phyloP scores from a whole-genome alignment of 2,888 invertebrate species.

The Globia sparganii region DNA sequence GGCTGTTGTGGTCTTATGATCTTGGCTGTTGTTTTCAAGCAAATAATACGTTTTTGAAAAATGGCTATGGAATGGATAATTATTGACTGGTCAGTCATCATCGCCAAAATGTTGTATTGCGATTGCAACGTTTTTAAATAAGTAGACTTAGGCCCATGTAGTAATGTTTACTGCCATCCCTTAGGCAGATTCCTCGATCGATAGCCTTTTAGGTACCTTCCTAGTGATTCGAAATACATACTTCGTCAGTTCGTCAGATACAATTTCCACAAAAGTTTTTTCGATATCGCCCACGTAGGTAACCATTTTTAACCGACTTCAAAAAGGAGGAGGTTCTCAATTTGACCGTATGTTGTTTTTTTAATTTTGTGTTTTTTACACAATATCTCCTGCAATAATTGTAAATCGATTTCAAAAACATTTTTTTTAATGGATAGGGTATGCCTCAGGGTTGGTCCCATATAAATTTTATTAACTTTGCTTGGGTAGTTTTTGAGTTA shows the following conservation, averaged over 20 bases:
- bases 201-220: not conserved
- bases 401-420: no score
- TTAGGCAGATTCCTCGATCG: constrained; percentile 3
- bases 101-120: not conserved
- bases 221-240: constrained; percentile 1
- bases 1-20: not conserved
- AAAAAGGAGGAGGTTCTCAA: no score
- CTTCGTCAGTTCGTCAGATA: constrained; percentile 16
- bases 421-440: no score
- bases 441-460: no score
- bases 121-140: not conserved
- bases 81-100: not conserved
- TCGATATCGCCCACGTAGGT: constrained; percentile 13
- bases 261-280: constrained; percentile 32
- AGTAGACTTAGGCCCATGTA: not conserved
- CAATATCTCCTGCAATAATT: no score
- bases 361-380: no score
- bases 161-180: not conserved
- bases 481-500: no score
- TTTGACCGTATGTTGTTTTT: no score
- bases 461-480: no score
- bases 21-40: not conserved
- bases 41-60: not conserved
- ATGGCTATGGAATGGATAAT: not conserved
- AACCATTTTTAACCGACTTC: constrained; percentile 33